A percentile compares a stretch with the other conserved stretches of the same genome.
phyloP scores from a whole-genome alignment of 2,888 invertebrate genomes.

The Trachelus stipa region DNA sequence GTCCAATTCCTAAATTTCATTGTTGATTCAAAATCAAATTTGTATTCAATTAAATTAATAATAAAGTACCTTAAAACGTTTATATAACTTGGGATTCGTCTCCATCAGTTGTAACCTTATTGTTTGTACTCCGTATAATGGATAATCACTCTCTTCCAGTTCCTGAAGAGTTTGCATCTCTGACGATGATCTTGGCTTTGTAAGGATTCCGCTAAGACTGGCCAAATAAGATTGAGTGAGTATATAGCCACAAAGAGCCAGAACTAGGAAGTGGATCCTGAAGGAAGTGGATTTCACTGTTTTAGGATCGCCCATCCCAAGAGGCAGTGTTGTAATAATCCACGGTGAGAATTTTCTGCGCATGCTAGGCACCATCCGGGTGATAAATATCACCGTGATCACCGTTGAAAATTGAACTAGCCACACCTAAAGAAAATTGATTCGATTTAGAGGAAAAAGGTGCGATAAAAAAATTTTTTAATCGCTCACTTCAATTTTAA shows the following conservation, averaged over 20 bases:
- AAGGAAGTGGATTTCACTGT: background rate
- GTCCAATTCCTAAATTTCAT: background rate
- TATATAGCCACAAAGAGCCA: background rate
- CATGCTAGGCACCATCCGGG: background rate
- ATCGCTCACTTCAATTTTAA: background rate
- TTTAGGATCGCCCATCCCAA: background rate
- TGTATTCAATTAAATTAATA: background rate
- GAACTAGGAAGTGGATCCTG: background rate
- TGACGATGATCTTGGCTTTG: background rate
- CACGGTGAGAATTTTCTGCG: background rate
- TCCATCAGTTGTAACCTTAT: background rate
- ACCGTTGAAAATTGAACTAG: background rate
- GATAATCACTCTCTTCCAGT: background rate
- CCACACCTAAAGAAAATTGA: background rate
- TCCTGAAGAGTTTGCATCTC: background rate
- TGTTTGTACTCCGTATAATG: background rate
- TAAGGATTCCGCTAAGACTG: constrained; percentile 3
- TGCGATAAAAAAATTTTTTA: no score
- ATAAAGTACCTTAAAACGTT: background rate
- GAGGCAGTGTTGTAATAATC: background rate
- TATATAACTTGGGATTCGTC: constrained; percentile 1
- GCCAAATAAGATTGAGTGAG: constrained; percentile 5
- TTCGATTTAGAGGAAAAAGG: background rate
- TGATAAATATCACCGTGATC: background rate
- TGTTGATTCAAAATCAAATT: background rate